A percentile compares a stretch with the other conserved stretches of the same genome.
Evolutionary conservation across 1,140 invertebrate genomes (phyloP).

Genomic region (Melanaphis sacchari): DNA sequence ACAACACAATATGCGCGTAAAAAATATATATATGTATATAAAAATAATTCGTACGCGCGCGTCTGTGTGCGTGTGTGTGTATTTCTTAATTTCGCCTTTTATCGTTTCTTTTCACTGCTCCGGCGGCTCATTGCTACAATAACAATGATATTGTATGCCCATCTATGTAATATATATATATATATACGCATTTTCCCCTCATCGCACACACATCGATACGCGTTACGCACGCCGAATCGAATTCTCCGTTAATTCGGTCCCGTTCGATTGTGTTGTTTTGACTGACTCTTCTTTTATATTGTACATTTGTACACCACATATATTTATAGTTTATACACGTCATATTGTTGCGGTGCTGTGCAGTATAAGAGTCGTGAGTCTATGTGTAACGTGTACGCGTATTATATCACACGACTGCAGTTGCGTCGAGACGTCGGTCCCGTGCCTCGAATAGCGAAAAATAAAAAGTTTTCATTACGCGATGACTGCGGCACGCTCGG

Average conservation of each 20-base stretch:
- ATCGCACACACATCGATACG: neutral
- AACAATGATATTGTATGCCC: neutral
- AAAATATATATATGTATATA: neutral
- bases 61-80: neutral
- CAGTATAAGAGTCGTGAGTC: neutral
- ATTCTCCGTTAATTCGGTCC: constrained; percentile 50
- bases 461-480: neutral
- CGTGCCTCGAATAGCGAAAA: neutral
- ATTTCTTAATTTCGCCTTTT: constrained; percentile 52
- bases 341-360: neutral
- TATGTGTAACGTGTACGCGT: neutral
- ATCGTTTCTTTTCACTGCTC: constrained; percentile 2
- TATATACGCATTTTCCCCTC: neutral
- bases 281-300: neutral
- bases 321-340: neutral
- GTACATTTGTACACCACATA: neutral
- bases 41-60: constrained; percentile 14
- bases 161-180: too few relatives aligned
- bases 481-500: neutral
- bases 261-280: constrained; percentile 50
- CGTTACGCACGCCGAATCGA: constrained; percentile 52
- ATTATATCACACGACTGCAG: constrained; percentile 4
- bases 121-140: neutral
- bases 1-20: constrained; percentile 12
- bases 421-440: neutral